Evolutionary conservation across 2,888 invertebrate species (phyloP), one percentile per base, ranked within the genome.

Genomic region (Hirtodrosophila cameraria): DNA sequence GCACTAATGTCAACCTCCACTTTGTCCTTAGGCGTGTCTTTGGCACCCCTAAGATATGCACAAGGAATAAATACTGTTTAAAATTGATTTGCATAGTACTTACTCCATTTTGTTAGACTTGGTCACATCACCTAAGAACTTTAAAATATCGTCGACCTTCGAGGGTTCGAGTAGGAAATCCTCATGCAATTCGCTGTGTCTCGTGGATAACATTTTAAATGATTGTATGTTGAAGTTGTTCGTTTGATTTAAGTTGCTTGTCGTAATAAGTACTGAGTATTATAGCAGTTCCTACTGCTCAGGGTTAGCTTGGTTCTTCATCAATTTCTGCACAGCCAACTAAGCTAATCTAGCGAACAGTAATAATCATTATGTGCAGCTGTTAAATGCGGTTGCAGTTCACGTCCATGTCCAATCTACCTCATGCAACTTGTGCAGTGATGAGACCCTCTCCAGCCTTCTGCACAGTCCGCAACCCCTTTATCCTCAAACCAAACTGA

Each of bases 361-460:
- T 59, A 68, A 86, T 86, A 86, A 83, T 73, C 80, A 75, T 82
- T 80, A 73, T 31, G 39, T 66, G 70, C 75, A 83, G 77, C 80
- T 83, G 79, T 58, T 57, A 45, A 68, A 65, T 60, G 72, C 59
- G 52, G 50, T 43, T 59, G 72, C 73, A 52, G 42, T 64, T 58
- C 49, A 50, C 46, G 53, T 60, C 11, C 23, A 12, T 11, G 31
- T 53, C 31, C 41, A 28, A 15, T 20, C 20, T 36, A 46, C 36
- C 38, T 12, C 36, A 30, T 33, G 45, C 16, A 48, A 30, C 25
- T 13, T 28, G 20, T 38, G 25, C 53, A 36, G 12, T 36, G 12
- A 12, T 27, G 48, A 48, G n/a, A 38, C 12, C 38, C 45, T n/a
- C n/a, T n/a, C n/a, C n/a, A n/a, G n/a, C n/a, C n/a, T n/a, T n/a